Base-by-base conservation (phyloP, 2,113 vertebrate genomes). In the Thunnus maccoyii region DNA sequence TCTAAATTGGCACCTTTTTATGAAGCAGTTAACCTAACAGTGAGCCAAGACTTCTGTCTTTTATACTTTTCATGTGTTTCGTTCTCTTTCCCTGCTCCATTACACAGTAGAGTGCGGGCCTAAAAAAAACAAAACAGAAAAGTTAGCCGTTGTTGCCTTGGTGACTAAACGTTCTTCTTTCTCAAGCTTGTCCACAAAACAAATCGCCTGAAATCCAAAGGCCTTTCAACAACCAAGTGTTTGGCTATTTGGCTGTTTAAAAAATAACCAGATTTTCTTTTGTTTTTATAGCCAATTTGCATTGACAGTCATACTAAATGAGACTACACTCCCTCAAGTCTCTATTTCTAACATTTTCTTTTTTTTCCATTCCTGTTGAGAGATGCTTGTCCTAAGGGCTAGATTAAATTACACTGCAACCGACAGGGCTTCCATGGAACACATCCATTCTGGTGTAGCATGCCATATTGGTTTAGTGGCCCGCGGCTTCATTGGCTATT, bases 341-440 rank as follows among this genome's bases (percentile, higher is more conserved):
- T 82, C 47, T 56, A 69, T 85, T 84, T 85, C 86, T 16, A 75
- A 80, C 64, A 73, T 81, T 57, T 71, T 41, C 16, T 89, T 81
- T 82, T 90, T 93, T 90, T 56, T 82, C 86, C 77, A 80, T 72
- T 81, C 84, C 84, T 85, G 57, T 70, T 76, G 84, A 85, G 87
- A 93, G 92, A 95, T 90, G 89, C 84, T 93, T 95, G 94, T 91
- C 92, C 3, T 88, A 66, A 80, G 90, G 90, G 92, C 86, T 84
- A 22, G 74, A 94, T 91, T 85, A 87, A 89, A 91, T 83, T 92
- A 89, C 85, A 89, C 86, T 84, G 90, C 75, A 73, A 93, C 86
- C 80, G 81, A 92, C 91, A 89, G 84, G 84, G 87, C 89, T 86
- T 85, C 81, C 87, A 82, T 80, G 87, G 74, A 93, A 83, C 89